Percentiles rank a stretch among this genome's conserved stretches.
Evolutionary conservation across 2,797 vertebrate genomes (phyloP).

Genomic region (Ctenochaetus hawaiiensis): DNA sequence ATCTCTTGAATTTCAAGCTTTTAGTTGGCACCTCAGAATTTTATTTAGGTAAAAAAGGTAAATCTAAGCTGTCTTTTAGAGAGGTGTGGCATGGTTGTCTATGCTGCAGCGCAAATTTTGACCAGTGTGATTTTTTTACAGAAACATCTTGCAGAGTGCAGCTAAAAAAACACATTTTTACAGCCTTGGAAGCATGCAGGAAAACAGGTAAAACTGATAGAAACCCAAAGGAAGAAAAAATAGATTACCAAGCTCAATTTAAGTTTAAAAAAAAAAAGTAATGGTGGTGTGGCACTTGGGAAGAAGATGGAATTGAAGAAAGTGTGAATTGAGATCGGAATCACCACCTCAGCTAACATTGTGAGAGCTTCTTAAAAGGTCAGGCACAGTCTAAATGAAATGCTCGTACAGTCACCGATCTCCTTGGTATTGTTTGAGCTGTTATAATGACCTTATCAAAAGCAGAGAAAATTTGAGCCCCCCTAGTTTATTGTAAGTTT

Average conservation of each 20-base stretch:
- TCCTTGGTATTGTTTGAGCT: slow-evolving; percentile 60
- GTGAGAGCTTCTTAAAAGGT: slow-evolving; percentile 75
- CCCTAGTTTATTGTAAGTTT: slow-evolving; percentile 56
- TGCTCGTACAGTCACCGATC: slow-evolving; percentile 64
- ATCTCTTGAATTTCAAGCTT: slow-evolving; percentile 8
- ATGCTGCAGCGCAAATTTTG: slow-evolving; percentile 3
- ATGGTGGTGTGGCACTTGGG: slow-evolving; percentile 14
- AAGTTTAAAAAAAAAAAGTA: slow-evolving; percentile 21
- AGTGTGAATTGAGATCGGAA: slow-evolving; percentile 63
- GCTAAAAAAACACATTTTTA: background rate
- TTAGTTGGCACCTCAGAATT: background rate
- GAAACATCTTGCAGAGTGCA: slow-evolving; percentile 1
- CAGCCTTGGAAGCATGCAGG: background rate
- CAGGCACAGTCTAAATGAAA: slow-evolving; percentile 72
- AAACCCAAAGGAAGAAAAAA: background rate
- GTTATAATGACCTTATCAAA: slow-evolving; percentile 80
- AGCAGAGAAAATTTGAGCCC: slow-evolving; percentile 58
- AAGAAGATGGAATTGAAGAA: slow-evolving; percentile 45
- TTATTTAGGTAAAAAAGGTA: too few species aligned
- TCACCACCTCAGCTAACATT: slow-evolving; percentile 56
- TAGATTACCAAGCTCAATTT: slow-evolving; percentile 41
- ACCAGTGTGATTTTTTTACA: background rate
- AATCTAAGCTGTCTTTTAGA: too few species aligned
- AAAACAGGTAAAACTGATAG: background rate
- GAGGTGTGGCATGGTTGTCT: background rate